Percentiles rank a stretch among this genome's conserved stretches.
These are phyloP conservation scores for Nemoura dubitans DNA, from an alignment of 2,888 invertebrate genomes.

Conservation along the genomic window DNA sequence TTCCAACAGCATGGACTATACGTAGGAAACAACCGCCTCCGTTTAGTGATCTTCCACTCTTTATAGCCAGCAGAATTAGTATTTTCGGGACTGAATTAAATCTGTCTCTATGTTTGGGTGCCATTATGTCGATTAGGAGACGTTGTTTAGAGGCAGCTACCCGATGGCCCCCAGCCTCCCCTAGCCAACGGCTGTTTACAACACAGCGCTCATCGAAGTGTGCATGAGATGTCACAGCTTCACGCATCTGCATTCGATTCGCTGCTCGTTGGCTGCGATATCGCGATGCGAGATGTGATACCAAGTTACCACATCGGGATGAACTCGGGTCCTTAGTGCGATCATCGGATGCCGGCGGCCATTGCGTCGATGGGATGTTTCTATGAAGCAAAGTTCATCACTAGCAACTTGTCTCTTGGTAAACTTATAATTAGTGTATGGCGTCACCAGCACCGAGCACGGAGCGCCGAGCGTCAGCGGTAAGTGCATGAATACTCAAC, in stretches of 20 bases:
- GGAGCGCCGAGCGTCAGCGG: background rate
- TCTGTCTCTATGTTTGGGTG: background rate
- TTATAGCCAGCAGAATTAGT: too few relatives aligned
- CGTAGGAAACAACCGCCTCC: too few relatives aligned
- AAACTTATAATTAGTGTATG: background rate
- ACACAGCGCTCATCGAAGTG: background rate
- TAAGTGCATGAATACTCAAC: background rate
- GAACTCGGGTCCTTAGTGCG: background rate
- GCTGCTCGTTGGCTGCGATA: background rate
- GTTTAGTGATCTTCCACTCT: too few relatives aligned
- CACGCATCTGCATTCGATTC: background rate
- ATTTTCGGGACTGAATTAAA: too few relatives aligned
- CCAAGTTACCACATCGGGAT: background rate
- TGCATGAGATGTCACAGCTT: background rate
- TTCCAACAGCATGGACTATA: too few relatives aligned
- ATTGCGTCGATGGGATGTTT: background rate
- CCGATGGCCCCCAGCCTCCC: background rate
- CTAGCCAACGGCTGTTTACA: background rate
- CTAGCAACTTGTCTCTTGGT: background rate
- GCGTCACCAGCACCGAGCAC: too few relatives aligned
- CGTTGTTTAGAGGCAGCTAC: too few relatives aligned
- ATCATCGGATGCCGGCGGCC: background rate
- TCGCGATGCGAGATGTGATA: background rate
- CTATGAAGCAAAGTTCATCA: background rate
- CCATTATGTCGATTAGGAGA: background rate